Evolutionary conservation across 35 echinoderm and acorn worm species (phyloP), one percentile per base, ranked within the genome.

Genomic region (Holothuria glaberrima): DNA sequence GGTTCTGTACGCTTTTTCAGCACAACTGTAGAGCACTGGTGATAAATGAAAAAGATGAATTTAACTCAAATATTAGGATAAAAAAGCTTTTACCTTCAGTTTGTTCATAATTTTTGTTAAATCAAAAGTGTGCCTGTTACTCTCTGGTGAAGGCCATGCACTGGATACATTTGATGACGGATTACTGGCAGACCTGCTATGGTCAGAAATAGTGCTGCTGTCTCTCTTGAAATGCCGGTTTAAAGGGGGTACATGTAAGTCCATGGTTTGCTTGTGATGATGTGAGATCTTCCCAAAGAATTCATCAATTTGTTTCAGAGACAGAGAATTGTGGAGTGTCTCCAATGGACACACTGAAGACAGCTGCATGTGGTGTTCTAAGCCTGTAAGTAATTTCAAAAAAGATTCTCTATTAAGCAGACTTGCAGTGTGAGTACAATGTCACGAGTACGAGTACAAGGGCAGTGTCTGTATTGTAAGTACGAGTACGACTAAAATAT

Each of bases 251-350:
- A 60, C 20, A 12, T 69, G 31, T 14, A 69, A 52, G 38, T 87
- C 85, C 60, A 87, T 34, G 19, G 60, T 87, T 25, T 62, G 61
- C 66, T 68, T 69, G 85, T 87, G 50, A 28, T 80, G 89, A 50
- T 90, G 92, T 19, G 92, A 91, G 22, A 99, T 66, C 30, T 86
- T 90, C 21, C 89, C 86, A 33, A 99, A 82, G 84, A 99, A 99
- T 13, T 92, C 78, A 36, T 99, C 97, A 34, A 99, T 86, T 79
- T 99, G 97, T 44, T 89, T 92, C 61, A 99, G 84, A 28, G 97
- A 99, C 19, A 99, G 88, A 21, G 87, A 91, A 75, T 99, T 99
- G 68, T 99, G 97, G 4, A 99, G 76, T 26, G 97, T 99, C 59
- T 99, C 97, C 63, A 99, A 78, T 6, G 97, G 91, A 41, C 91